A percentile compares a stretch with the other conserved stretches of the same genome.
Evolutionary conservation across 2,888 invertebrate species (phyloP).

Genomic region (Eurois occulta): DNA sequence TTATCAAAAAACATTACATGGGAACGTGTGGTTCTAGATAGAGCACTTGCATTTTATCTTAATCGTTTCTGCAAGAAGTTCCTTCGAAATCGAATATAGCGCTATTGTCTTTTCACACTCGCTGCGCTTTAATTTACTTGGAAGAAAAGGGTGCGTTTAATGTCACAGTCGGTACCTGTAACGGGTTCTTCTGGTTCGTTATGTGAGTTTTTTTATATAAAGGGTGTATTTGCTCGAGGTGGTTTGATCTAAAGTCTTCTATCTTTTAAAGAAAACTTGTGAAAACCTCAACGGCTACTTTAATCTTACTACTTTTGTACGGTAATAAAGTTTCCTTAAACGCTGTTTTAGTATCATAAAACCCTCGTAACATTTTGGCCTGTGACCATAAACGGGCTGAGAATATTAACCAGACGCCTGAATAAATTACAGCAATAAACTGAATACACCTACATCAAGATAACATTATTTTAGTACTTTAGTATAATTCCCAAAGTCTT

Average conservation of each 20-base stretch:
- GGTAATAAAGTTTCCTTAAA: background rate
- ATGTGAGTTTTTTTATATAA: background rate
- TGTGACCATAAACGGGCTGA: background rate
- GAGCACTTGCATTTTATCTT: background rate
- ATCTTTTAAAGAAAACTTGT: background rate
- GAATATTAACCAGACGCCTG: constrained; percentile 1
- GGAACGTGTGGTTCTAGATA: too few relatives aligned
- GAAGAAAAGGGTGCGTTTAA: background rate
- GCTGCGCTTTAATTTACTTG: background rate
- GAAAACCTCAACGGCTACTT: background rate
- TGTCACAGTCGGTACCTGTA: background rate
- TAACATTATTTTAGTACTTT: background rate
- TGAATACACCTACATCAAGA: background rate
- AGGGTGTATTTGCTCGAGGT: background rate
- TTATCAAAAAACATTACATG: too few relatives aligned
- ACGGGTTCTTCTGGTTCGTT: background rate
- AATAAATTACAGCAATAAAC: background rate
- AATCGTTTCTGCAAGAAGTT: background rate
- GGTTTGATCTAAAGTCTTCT: background rate
- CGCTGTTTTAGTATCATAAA: background rate
- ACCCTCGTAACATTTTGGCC: background rate
- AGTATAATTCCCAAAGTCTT: background rate
- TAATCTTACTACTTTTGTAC: background rate
- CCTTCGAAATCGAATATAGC: constrained; percentile 8
- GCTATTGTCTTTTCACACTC: background rate